Evolutionary conservation across 2,797 vertebrate species (phyloP).

Genomic region (Danio aesculapii): DNA sequence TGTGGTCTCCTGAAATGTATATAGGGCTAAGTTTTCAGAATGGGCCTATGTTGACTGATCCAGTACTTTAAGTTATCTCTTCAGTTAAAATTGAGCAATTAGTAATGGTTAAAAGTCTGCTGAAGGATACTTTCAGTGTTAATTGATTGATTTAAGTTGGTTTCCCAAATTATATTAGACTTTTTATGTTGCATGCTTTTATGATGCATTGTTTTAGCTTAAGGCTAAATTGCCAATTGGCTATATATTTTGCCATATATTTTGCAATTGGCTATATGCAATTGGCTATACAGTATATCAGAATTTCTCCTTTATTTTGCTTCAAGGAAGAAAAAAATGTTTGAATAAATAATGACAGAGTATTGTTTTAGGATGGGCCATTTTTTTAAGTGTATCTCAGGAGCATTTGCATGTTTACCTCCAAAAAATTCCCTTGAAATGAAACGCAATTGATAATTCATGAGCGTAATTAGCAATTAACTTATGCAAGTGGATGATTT

Average conservation of each 20-base stretch:
- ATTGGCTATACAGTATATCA: too few relatives aligned
- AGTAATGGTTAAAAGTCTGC: not conserved
- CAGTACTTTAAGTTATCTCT: not conserved
- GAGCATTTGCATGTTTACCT: not conserved
- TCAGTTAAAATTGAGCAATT: too few relatives aligned
- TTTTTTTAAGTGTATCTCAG: constrained; percentile 10
- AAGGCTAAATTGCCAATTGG: too few relatives aligned
- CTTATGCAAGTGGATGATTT: constrained; percentile 38
- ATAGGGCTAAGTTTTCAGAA: too few relatives aligned
- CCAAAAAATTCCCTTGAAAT: not conserved
- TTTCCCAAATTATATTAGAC: not conserved
- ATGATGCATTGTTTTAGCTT: too few relatives aligned
- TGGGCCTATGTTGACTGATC: too few relatives aligned
- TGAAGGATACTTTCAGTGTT: not conserved
- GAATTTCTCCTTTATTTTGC: not conserved
- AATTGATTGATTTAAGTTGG: not conserved
- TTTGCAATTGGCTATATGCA: too few relatives aligned
- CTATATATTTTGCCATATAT: too few relatives aligned
- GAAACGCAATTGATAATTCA: constrained; percentile 32
- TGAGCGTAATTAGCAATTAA: constrained; percentile 36
- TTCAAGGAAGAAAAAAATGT: not conserved
- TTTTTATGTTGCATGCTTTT: not conserved
- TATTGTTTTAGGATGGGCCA: not conserved
- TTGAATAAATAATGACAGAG: not conserved
- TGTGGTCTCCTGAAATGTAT: too few relatives aligned